These are phyloP conservation scores for Rhingia campestris DNA, from an alignment of 2,888 invertebrate genomes.

Conservation along the genomic window DNA sequence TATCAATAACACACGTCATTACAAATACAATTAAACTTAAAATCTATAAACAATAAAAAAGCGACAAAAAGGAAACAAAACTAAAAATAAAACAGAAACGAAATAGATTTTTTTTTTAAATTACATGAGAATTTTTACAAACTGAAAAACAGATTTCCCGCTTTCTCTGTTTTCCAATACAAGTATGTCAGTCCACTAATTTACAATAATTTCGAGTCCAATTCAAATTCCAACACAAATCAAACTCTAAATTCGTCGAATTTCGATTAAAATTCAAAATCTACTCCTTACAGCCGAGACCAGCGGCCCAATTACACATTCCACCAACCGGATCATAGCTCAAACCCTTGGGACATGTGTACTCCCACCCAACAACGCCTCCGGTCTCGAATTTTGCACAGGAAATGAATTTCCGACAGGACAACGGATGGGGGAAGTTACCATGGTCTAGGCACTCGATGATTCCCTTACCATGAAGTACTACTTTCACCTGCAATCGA, in stretches of 20 bases:
- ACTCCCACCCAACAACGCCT: constrained; percentile 92
- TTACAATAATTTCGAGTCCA: constrained; percentile 53
- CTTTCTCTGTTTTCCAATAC: constrained; percentile 19
- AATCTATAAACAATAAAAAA: constrained; percentile 42
- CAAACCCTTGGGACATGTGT: constrained; percentile 92
- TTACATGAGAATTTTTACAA: constrained; percentile 50
- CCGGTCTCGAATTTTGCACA: constrained; percentile 93
- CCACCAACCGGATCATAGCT: constrained; percentile 95
- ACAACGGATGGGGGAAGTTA: constrained; percentile 94
- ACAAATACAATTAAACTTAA: constrained; percentile 50
- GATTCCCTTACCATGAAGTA: constrained; percentile 87
- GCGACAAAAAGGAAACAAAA: constrained; percentile 26
- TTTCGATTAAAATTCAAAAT: constrained; percentile 53
- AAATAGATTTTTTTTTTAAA: constrained; percentile 23
- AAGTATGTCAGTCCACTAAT: constrained; percentile 69
- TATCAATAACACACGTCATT: constrained; percentile 40
- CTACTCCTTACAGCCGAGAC: constrained; percentile 89
- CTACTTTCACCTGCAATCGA: constrained; percentile 82
- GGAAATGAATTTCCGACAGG: constrained; percentile 95
- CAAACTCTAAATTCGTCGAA: constrained; percentile 41
- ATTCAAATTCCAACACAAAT: constrained; percentile 19
- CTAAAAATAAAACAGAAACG: background rate
- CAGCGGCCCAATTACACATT: constrained; percentile 95
- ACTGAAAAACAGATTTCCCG: constrained; percentile 17
- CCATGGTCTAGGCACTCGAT: constrained; percentile 94